These are phyloP conservation scores for Sesia apiformis DNA, from an alignment of 2,888 invertebrate genomes.

Conservation along the genomic window DNA sequence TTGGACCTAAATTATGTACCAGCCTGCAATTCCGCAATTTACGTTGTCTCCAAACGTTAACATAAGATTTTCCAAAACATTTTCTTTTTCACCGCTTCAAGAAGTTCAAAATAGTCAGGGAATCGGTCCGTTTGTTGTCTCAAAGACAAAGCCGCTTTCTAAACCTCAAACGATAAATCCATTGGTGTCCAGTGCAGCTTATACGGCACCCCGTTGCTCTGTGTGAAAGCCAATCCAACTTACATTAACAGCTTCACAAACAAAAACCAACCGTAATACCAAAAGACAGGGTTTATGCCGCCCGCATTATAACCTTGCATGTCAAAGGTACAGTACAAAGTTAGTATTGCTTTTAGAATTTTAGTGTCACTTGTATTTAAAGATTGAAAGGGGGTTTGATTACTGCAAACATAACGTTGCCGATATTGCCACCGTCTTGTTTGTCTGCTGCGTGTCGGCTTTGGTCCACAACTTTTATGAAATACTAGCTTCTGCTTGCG, in stretches of 20 bases:
- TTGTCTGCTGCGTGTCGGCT: constrained; percentile 21
- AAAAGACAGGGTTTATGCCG: background rate
- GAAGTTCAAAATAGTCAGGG: constrained; percentile 11
- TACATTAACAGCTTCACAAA: background rate
- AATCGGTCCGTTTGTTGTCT: constrained; percentile 42
- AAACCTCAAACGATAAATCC: constrained; percentile 59
- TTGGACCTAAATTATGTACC: too few relatives aligned
- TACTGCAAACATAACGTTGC: constrained; percentile 5
- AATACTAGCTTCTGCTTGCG: constrained; percentile 7
- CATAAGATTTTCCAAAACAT: constrained; percentile 10
- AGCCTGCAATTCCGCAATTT: too few relatives aligned
- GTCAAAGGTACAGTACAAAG: background rate
- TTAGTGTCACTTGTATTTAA: background rate
- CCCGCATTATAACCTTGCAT: background rate
- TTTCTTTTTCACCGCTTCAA: constrained; percentile 5
- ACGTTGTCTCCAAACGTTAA: too few relatives aligned
- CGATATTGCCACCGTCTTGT: constrained; percentile 18
- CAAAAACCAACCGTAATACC: constrained; percentile 7
- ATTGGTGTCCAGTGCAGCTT: constrained; percentile 60
- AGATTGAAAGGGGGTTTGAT: background rate
- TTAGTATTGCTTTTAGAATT: background rate
- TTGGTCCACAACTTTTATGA: constrained; percentile 18
- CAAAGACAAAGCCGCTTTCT: constrained; percentile 60
- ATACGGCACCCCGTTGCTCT: constrained; percentile 12
- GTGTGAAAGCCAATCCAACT: constrained; percentile 4